A percentile compares a stretch with the other conserved stretches of the same genome.
Evolutionary conservation across 1,140 invertebrate genomes (phyloP).

Genomic region (Thrips palmi): DNA sequence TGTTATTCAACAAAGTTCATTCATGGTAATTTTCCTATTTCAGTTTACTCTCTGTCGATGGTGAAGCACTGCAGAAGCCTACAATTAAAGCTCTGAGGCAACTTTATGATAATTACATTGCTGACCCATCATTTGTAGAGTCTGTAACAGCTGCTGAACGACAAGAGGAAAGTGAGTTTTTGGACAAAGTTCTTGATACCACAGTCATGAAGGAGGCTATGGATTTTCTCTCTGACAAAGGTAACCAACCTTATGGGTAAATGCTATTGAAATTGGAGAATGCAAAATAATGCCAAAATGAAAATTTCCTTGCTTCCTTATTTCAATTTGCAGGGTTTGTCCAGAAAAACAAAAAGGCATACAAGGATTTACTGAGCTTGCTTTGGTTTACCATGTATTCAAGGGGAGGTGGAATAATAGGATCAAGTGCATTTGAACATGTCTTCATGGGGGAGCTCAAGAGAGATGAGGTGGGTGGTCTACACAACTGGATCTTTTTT

Average conservation of each 20-base stretch:
- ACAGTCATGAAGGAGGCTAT: conserved; percentile 34
- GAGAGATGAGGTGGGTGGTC: conserved; percentile 31
- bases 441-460: conserved; percentile 38
- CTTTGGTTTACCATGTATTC: conserved; percentile 35
- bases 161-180: conserved; percentile 32
- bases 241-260: conserved; percentile 24
- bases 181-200: conserved; percentile 35
- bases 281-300: too few relatives aligned
- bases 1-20: too few relatives aligned
- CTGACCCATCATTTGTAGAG: conserved; percentile 31
- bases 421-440: conserved; percentile 38
- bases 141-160: conserved; percentile 30
- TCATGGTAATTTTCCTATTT: too few relatives aligned
- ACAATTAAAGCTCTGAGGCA: conserved; percentile 26
- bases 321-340: conserved; percentile 5
- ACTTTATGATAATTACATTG: conserved; percentile 28
- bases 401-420: conserved; percentile 26
- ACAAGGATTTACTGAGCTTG: conserved; percentile 27
- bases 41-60: too few relatives aligned
- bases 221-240: conserved; percentile 32
- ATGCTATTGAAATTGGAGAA: too few relatives aligned
- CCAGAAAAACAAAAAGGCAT: conserved; percentile 25
- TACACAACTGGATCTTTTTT: conserved; percentile 42
- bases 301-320: too few relatives aligned
- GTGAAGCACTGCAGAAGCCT: conserved; percentile 17